Base-by-base conservation (phyloP, 2,888 invertebrate genomes). In the Pinctada fucata region DNA sequence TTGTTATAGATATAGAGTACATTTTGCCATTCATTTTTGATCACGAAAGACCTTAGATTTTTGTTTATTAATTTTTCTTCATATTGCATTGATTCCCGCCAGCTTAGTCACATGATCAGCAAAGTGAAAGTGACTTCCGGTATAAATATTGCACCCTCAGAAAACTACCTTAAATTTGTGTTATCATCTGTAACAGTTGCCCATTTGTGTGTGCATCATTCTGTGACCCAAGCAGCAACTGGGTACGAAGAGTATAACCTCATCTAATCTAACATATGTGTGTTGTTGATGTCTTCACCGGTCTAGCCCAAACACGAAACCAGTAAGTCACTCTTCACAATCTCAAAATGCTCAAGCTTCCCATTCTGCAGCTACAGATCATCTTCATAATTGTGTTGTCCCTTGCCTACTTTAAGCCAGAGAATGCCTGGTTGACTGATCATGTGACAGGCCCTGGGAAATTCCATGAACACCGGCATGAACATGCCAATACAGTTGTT, bases 401-500 rank as follows among this genome's bases (percentile, higher is more conserved):
- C 10, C 10, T 47, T 45, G 3, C 4, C 47, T 45, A 5, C 45
- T 47, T 5, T 45, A 68, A 68, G 68, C 68, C 68, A 68, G 68
- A 68, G 6, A 68, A 68, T 68, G 68, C 68, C 13, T 8, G 68
- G 68, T 47, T 31, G 3, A 3, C 16, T 45, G 68, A 68, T 68
- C 68, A 68, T 68, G 68, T 68, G 68, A 68, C 68, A 68, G 13
- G 68, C 13, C 68, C 13, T 68, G 68, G 68, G 3, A 68, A 5
- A 45, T 45, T 3, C 3, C 68, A 68, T 5, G 45, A 68, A 45
- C 13, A 47, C 66, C 5, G 4, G 4, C 8, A 10, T 10, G 16
- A 45, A 10, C 31, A 16, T 31, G 45, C 10, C 16, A 3, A 47
- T 3, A 16, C 5, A 10, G 58, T 68, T 45, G 47, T 5, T 5